Base-by-base conservation (phyloP, 2,888 invertebrate genomes). In the Torymus aiolomorphi region DNA sequence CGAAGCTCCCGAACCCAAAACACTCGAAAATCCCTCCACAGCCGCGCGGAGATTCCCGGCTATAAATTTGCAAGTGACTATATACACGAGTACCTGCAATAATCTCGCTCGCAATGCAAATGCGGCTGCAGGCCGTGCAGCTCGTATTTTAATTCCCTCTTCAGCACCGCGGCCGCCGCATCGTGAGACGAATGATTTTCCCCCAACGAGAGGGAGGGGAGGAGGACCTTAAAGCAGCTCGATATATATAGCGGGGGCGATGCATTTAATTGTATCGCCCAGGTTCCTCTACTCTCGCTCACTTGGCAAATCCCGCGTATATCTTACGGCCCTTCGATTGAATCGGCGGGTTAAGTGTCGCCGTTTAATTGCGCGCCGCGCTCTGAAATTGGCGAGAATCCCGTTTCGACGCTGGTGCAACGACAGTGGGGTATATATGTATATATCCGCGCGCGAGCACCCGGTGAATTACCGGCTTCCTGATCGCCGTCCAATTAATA, bases 351-450 rank as follows among this genome's bases (percentile, higher is more conserved):
- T 57, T 65, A 63, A 73, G 72, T 80, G 74, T 71, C 66, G 75
- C 52, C 75, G 78, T 71, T 75, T 70, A 78, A 81, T 78, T 78
- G 74, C 66, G n/a, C 71, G 31, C 10, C 31, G 70, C 31, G n/a
- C 20, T 20, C 59, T 24, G 73, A 74, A 74, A 77, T 74, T 73
- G 70, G 65, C 57, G 73, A 49, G 62, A 59, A 57, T 74, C 49
- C 57, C 16, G 51, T 51, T 57, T 10, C 54, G 42, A 18, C 59
- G 66, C 61, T 10, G 54, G 56, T 59, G 74, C 72, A 77, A 65
- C 59, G 65, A 54, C 51, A 12, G 52, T 54, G 1, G 2, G 14
- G 63, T 49, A 8, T 2, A 24, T 12, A 12, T n/a, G 18, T 52
- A 5, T 52, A 52, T 31, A 79, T 59, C n/a, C 61, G 2, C n/a